Percentiles rank a stretch among this genome's conserved stretches.
Evolutionary conservation across 2,888 invertebrate species (phyloP).

Genomic region (Leptarthrus brevirostris): DNA sequence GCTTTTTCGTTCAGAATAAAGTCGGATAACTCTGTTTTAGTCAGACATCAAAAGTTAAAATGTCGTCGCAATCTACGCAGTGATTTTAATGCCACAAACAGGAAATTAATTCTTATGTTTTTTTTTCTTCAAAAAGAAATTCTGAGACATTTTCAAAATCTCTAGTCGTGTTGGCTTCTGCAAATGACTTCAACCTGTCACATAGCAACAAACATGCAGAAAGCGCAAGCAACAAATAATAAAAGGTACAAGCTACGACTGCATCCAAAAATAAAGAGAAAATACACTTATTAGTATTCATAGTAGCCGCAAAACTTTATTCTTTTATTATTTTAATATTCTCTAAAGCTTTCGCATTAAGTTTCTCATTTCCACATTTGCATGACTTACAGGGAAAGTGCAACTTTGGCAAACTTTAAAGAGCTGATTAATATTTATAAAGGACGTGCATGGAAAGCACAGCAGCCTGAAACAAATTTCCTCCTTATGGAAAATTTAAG

Average conservation of each 20-base stretch:
- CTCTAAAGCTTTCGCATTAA: slow-evolving; percentile 46
- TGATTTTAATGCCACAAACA: slow-evolving; percentile 1
- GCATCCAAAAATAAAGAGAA: slow-evolving; percentile 1
- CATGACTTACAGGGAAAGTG: slow-evolving; percentile 42
- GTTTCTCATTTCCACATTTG: slow-evolving; percentile 46
- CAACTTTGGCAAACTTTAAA: slow-evolving; percentile 46
- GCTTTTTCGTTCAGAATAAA: too few species aligned
- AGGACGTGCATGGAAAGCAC: slow-evolving; percentile 40
- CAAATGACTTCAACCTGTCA: slow-evolving; percentile 12
- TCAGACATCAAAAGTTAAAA: too few species aligned
- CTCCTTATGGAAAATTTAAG: slow-evolving; percentile 42
- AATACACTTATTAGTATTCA: slow-evolving; percentile 44
- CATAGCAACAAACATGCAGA: slow-evolving; percentile 5
- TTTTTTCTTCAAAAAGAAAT: not conserved
- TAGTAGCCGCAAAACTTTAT: slow-evolving; percentile 44
- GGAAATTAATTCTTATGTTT: slow-evolving; percentile 15
- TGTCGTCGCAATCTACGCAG: too few species aligned
- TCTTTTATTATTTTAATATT: slow-evolving; percentile 46
- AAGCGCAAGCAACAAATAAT: not conserved
- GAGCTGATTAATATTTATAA: slow-evolving; percentile 47
- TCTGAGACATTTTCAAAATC: not conserved
- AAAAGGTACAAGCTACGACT: not conserved
- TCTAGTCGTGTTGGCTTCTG: slow-evolving; percentile 2
- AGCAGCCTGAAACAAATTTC: slow-evolving; percentile 27
- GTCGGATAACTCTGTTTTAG: too few species aligned